Conservation (phyloP, 2,113 vertebrate species). For the Tringa solitaria region DNA sequence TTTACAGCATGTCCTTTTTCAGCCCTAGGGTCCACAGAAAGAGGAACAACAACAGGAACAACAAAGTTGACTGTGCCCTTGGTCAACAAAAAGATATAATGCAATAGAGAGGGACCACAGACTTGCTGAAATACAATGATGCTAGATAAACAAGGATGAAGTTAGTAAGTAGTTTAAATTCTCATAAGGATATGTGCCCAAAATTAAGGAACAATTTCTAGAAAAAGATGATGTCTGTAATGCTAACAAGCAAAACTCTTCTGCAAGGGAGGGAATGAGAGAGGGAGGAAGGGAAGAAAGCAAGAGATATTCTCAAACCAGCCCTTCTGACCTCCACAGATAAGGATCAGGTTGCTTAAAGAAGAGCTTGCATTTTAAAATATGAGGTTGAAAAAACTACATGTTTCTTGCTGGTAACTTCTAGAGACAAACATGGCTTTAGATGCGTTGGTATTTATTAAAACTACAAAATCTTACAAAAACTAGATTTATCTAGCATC, state of each 20-base stretch:
- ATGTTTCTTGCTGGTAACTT: not conserved
- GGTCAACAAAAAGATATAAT: not conserved
- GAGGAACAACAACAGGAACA: not conserved
- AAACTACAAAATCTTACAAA: not conserved
- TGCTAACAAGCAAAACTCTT: not conserved
- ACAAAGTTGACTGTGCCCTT: not conserved
- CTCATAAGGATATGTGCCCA: not conserved
- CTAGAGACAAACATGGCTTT: not conserved
- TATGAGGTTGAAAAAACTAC: not conserved
- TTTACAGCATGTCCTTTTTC: not conserved
- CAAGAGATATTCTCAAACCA: not conserved
- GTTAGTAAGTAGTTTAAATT: not conserved
- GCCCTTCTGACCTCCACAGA: not conserved
- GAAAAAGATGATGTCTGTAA: not conserved
- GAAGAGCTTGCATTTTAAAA: not conserved
- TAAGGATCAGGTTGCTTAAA: constrained; percentile 17
- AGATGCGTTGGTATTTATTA: not conserved
- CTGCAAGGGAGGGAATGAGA: not conserved
- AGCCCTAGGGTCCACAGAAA: not conserved
- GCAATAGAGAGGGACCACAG: not conserved
- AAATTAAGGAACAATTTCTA: not conserved
- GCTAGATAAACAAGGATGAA: not conserved
- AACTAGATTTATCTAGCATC: not conserved
- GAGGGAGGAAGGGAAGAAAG: not conserved
- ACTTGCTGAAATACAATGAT: not conserved